A percentile compares a stretch with the other conserved stretches of the same genome.
These are phyloP conservation scores for Coecobrya sp. DNA, from an alignment of 2,888 invertebrate species.

Conservation along the genomic window DNA sequence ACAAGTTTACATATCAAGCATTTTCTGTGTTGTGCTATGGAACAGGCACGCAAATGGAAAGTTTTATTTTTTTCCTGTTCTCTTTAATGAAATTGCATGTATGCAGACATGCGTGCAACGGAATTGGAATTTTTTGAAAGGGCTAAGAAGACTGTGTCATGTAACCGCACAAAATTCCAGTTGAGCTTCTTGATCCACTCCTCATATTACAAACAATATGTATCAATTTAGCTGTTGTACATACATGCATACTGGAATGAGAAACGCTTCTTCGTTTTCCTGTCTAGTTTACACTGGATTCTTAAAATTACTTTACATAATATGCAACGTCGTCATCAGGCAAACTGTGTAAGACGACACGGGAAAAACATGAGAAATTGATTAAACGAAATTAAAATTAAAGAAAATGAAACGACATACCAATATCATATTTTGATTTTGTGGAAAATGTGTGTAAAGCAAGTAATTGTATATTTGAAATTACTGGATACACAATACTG, in stretches of 20 bases:
- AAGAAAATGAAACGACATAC: too few relatives aligned
- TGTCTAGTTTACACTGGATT: conserved; percentile 25
- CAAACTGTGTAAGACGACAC: too few relatives aligned
- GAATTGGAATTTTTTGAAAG: neutral
- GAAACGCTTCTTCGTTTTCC: neutral
- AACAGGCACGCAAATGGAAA: conserved; percentile 6
- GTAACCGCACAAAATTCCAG: conserved; percentile 24
- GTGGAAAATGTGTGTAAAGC: too few relatives aligned
- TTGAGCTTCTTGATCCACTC: conserved; percentile 6
- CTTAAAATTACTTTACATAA: too few relatives aligned
- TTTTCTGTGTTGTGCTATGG: conserved; percentile 13
- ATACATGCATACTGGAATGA: too few relatives aligned
- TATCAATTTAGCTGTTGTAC: conserved; percentile 37
- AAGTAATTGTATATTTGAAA: too few relatives aligned
- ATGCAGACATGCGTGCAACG: conserved; percentile 43
- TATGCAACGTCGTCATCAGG: too few relatives aligned
- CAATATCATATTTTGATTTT: too few relatives aligned
- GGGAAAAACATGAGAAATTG: too few relatives aligned
- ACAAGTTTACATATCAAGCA: neutral
- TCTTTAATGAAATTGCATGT: conserved; percentile 71
- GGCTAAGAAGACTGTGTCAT: neutral
- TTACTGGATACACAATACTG: too few relatives aligned
- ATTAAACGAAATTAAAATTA: neutral
- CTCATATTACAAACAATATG: conserved; percentile 25
- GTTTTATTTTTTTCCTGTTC: conserved; percentile 13